Base-by-base conservation (phyloP, 2,797 vertebrate species). In the Avahi laniger region DNA sequence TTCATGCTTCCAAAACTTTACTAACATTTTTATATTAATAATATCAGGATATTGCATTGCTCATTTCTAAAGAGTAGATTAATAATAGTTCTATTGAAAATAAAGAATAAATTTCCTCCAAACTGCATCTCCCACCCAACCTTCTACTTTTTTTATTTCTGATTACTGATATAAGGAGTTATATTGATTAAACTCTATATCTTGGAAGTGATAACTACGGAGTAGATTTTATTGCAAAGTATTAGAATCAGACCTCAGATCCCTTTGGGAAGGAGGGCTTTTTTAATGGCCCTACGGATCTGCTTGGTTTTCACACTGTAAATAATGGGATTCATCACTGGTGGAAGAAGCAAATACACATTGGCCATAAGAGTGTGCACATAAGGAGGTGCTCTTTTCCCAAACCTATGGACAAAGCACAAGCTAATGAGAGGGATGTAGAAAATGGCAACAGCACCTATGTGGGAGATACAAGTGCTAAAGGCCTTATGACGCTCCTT, bases 251-350 rank as follows among this genome's bases (percentile, higher is more conserved):
- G 17, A 67, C 7, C 41, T 91, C 20, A 43, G 14, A 54, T 12
- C 12, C 20, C 17, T 79, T 79, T 65, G 28, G 63, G 52, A 22
- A 79, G 65, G 26, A 93, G 61, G 63, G 61, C n/a, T 69, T 90
- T 95, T 63, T 97, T 35, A 84, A 98, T 30, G 33, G 96, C 97
- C 73, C 67, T 86, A 0, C 24, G 35, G 72, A 98, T 98, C 22
- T 96, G 95, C 84, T 97, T 97, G 79, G 95, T 97, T 35, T 98
- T 98, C 3, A 98, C 85, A 76, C 98, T 98, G 83, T 98, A 98
- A 65, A 98, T 96, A 2, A 98, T 7, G 0, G 98, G 97, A 79
- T 98, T 98, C 63, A 98, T 91, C 1, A 97, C 97, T 0, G 97
- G 98, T 2, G 97, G 97, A 0, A 98, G 97, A 2, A 95, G 38